Evolutionary conservation across 2,888 invertebrate genomes (phyloP), one percentile per base, ranked within the genome.

Genomic region (Epirrita christyi): DNA sequence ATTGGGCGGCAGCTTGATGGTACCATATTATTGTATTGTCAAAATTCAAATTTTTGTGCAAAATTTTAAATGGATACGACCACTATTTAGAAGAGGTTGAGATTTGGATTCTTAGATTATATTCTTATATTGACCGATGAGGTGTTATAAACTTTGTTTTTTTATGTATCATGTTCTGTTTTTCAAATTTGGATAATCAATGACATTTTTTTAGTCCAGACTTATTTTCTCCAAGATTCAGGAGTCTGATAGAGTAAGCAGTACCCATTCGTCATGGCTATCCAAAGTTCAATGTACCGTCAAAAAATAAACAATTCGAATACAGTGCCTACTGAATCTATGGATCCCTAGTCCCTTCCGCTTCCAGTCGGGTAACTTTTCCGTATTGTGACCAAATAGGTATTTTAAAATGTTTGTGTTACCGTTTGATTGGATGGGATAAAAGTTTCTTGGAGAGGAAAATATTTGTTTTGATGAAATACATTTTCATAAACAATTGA

Each of bases 381-480:
- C 78, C 81, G 76, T 82, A 83, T 77, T 78, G 78, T 65, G 72
- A 64, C 76, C 77, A 78, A 78, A 81, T 81, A 82, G 50, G 42
- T 46, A 59, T 59, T 83, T 78, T 65, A 77, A 81, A 81, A 81
- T 83, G 80, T 81, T 84, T 82, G 73, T 80, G 68, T 80, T 84
- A 70, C 71, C 73, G 78, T 73, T 68, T 78, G 78, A 84, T 84
- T 56, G 61, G 34, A 55, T 53, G 40, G 55, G 58, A 56, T 59
- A 62, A 50, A 60, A 51, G 49, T 40, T 59, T 52, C 36, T 7
- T 43, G 13, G 14, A 38, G 14, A 3, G 0, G 11, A 14, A 38
- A 6, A 38, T 38, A 14, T 14, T 36, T 38, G 14, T 13, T 38
- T 14, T 11, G 2, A 11, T 36, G 3, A 36, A 11, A 36, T 36